Evolutionary conservation across 1,140 invertebrate species (phyloP).

Genomic region (Neotoxoptera formosana): DNA sequence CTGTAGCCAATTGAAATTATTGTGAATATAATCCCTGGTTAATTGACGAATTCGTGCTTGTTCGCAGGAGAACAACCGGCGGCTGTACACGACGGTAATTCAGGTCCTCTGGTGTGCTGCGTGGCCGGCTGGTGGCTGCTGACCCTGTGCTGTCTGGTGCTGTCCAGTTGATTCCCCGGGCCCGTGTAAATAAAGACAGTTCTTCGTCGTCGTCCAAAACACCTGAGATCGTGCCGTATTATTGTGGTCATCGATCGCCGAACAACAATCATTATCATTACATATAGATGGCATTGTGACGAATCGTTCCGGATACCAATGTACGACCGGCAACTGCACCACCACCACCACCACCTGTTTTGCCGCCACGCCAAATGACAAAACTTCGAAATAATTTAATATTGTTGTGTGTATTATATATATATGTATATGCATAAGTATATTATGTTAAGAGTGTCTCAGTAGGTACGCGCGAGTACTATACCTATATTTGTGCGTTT

Average conservation of each 20-base stretch:
- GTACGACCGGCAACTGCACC: background rate
- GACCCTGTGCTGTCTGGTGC: slow-evolving; percentile 58
- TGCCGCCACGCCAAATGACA: background rate
- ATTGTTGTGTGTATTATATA: too few species aligned
- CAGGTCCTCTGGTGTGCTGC: slow-evolving; percentile 60
- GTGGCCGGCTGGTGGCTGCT: slow-evolving; percentile 59
- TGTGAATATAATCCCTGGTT: background rate
- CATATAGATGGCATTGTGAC: background rate
- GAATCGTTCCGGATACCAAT: background rate
- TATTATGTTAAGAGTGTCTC: too few species aligned
- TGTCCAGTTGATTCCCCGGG: slow-evolving; percentile 39
- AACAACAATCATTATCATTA: background rate
- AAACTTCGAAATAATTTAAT: too few species aligned
- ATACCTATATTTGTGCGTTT: too few species aligned
- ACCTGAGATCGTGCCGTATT: background rate
- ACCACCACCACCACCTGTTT: background rate
- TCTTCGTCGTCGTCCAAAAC: background rate
- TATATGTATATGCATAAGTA: too few species aligned
- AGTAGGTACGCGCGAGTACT: too few species aligned
- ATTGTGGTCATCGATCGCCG: background rate
- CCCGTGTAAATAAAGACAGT: background rate
- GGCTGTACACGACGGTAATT: slow-evolving; percentile 66
- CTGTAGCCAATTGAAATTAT: too few species aligned
- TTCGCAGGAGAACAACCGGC: slow-evolving; percentile 67
- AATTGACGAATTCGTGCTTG: background rate